Conservation (phyloP, 2,888 invertebrate species). For the Augochlorella aurata region DNA sequence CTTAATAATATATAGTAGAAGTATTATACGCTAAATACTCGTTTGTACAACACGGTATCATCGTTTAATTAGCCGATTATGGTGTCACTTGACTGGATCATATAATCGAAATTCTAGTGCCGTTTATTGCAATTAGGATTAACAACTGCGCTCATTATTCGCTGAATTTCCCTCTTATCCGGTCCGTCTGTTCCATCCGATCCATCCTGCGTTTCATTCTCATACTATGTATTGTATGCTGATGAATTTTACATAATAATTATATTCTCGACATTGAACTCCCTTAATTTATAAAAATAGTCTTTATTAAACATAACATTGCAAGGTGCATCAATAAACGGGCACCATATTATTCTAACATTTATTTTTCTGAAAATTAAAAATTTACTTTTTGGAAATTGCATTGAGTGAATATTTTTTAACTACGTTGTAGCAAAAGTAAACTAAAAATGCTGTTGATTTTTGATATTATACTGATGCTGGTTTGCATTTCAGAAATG, state of each 20-base stretch:
- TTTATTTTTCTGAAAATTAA: too few relatives aligned
- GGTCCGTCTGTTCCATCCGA: neutral
- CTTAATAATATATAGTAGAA: neutral
- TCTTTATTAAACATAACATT: too few relatives aligned
- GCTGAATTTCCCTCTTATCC: neutral
- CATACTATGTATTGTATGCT: neutral
- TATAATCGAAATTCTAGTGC: neutral
- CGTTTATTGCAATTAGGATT: neutral
- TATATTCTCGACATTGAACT: neutral
- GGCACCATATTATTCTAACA: too few relatives aligned
- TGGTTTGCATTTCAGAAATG: too few relatives aligned
- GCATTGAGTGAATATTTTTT: too few relatives aligned
- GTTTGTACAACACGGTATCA: neutral
- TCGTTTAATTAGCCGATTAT: neutral
- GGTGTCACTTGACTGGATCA: neutral
- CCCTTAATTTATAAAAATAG: too few relatives aligned
- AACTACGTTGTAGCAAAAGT: too few relatives aligned
- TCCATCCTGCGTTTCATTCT: neutral
- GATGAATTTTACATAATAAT: neutral
- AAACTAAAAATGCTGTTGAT: too few relatives aligned
- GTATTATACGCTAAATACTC: neutral
- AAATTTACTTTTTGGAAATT: too few relatives aligned
- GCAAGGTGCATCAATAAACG: too few relatives aligned
- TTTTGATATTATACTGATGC: too few relatives aligned
- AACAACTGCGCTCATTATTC: neutral